Evolutionary conservation across 2,888 invertebrate genomes (phyloP).

Genomic region (Peribatodes rhomboidaria): DNA sequence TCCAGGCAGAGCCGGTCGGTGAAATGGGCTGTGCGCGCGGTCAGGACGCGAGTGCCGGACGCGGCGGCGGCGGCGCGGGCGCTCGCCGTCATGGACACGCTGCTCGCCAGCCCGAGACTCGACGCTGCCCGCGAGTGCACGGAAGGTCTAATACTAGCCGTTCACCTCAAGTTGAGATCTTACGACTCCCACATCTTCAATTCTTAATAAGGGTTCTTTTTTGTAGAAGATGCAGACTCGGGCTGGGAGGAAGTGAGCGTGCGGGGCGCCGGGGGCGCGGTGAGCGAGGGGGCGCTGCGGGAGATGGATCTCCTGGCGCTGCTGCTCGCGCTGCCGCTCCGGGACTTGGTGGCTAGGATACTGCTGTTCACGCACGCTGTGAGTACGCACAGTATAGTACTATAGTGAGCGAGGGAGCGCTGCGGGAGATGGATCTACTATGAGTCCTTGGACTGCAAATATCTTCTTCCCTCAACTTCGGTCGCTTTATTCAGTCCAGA

Average conservation of each 20-base stretch:
- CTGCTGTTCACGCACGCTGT: slow-evolving; percentile 66
- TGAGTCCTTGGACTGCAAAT: too few species aligned
- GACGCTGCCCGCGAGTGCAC: slow-evolving; percentile 72
- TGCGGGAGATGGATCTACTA: background rate
- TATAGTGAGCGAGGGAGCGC: background rate
- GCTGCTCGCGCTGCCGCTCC: slow-evolving; percentile 64
- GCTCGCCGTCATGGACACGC: slow-evolving; percentile 66
- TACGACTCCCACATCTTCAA: too few species aligned
- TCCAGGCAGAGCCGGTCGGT: slow-evolving; percentile 75
- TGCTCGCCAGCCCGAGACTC: slow-evolving; percentile 62
- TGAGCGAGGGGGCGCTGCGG: slow-evolving; percentile 69
- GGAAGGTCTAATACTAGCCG: slow-evolving; percentile 53
- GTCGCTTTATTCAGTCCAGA: too few species aligned
- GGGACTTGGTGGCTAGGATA: slow-evolving; percentile 64
- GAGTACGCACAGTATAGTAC: slow-evolving; percentile 46
- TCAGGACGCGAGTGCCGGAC: slow-evolving; percentile 60
- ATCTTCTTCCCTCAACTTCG: too few species aligned
- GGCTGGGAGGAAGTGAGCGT: slow-evolving; percentile 76
- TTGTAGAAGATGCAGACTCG: slow-evolving; percentile 60
- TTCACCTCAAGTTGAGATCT: too few species aligned
- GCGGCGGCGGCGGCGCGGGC: slow-evolving; percentile 60
- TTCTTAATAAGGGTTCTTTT: too few species aligned
- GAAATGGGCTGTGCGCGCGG: slow-evolving; percentile 69
- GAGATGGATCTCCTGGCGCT: slow-evolving; percentile 73
- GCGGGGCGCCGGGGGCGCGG: slow-evolving; percentile 68